Evolutionary conservation across 2,888 invertebrate genomes (phyloP).

Genomic region (Chaitophorus viminalis): DNA sequence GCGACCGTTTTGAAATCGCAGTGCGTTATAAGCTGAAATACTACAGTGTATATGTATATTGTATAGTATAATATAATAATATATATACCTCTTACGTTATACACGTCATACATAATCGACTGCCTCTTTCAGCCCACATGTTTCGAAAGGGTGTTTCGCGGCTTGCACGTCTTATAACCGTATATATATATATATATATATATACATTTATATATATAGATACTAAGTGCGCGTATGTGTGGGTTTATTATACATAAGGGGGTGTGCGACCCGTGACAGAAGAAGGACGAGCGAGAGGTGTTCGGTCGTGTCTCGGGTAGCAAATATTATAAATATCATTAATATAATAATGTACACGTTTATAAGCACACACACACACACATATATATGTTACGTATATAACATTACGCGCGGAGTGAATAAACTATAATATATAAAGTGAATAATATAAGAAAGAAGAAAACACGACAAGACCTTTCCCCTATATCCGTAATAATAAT

Average conservation of each 20-base stretch:
- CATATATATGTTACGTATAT: not conserved
- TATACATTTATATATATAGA: not conserved
- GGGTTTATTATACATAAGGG: not conserved
- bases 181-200: not conserved
- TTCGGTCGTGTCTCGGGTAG: slow-evolving; percentile 23
- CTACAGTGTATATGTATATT: no score
- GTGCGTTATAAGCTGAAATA: no score
- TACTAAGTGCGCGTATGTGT: not conserved
- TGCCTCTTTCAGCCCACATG: slow-evolving; percentile 16
- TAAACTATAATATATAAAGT: not conserved
- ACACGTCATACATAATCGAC: not conserved
- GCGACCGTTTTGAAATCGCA: not conserved
- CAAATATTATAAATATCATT: slow-evolving; percentile 28
- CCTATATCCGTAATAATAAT: not conserved
- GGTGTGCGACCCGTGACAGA: slow-evolving; percentile 11
- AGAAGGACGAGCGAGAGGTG: slow-evolving; percentile 14
- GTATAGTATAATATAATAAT: not conserved
- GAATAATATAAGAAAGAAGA: not conserved
- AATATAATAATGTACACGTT: not conserved
- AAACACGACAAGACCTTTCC: not conserved
- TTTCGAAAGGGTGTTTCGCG: slow-evolving; percentile 42
- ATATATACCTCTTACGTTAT: not conserved
- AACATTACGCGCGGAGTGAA: not conserved
- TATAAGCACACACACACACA: not conserved
- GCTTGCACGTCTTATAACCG: not conserved